Base-by-base conservation (phyloP, 1,140 invertebrate species). In the Antheraea mylitta region DNA sequence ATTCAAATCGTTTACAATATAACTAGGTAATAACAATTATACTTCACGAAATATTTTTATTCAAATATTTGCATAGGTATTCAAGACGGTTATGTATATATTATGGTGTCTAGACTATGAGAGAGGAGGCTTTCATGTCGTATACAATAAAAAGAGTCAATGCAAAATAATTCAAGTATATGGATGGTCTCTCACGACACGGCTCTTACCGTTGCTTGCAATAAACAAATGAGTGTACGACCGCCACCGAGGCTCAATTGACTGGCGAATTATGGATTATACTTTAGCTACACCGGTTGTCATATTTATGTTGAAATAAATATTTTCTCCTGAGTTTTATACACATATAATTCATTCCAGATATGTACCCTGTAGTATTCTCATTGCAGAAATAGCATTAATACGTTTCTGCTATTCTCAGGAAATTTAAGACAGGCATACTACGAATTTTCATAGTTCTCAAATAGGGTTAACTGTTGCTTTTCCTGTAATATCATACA, bases 161-260 rank as follows among this genome's bases (percentile, higher is more conserved):
- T 64, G 78, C 75, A 70, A 53, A 53, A 53, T 53, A 53, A 53
- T 53, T 53, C 45, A 53, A 53, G 45, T 53, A 53, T 53, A 53
- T 53, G 45, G 45, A 53, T 53, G 45, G 9, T 53, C 45, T 13
- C 45, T 7, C 45, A 53, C 45, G 45, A 53, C 45, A 53, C 45
- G 45, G 16, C 45, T 53, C 7, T 13, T 77, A 71, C 73, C 76
- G 69, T 74, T 85, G 84, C 81, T 77, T 78, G 76, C 64, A 70
- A 82, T 86, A 86, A 86, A 86, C 78, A 80, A 77, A 82, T 83
- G 78, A 84, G 81, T 75, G 82, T 83, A 89, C 81, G 83, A 76
- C 71, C 62, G 38, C 64, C 71, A 67, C 68, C 77, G 82, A 0
- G 7, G 16, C 16, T n/a, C 16, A 53, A 82, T 86, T 77, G 77